These are phyloP conservation scores for Phasia obesa DNA, from an alignment of 2,888 invertebrate species.

Conservation along the genomic window DNA sequence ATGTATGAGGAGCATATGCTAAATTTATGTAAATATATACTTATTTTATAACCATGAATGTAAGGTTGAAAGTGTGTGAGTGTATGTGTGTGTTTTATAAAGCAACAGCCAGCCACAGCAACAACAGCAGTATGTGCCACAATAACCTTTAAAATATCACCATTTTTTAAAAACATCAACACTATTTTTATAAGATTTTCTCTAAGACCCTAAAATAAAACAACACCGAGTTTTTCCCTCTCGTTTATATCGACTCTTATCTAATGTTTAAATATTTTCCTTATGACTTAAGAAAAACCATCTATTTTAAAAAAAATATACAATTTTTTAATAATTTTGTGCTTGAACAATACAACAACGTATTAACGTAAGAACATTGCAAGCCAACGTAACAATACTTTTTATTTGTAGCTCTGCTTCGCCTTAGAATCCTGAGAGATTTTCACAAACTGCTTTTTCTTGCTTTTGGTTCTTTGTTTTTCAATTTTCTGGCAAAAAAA, in stretches of 20 bases:
- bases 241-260: slow-evolving; percentile 8
- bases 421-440: background rate
- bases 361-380: slow-evolving; percentile 14
- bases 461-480: slow-evolving; percentile 37
- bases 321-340: slow-evolving; percentile 53
- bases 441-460: background rate
- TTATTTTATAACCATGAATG: too few relatives aligned
- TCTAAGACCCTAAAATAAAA: background rate
- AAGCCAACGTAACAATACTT: slow-evolving; percentile 1
- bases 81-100: background rate
- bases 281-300: slow-evolving; percentile 48
- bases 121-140: slow-evolving; percentile 25
- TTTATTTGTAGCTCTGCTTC: slow-evolving; percentile 23
- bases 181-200: slow-evolving; percentile 50
- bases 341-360: slow-evolving; percentile 38
- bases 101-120: background rate
- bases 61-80: slow-evolving; percentile 10
- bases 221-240: background rate
- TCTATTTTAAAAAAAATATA: slow-evolving; percentile 16
- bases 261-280: slow-evolving; percentile 53
- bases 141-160: slow-evolving; percentile 69
- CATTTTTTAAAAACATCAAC: slow-evolving; percentile 68
- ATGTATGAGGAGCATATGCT: slow-evolving; percentile 43
- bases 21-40: slow-evolving; percentile 39
- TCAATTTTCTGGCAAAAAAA: slow-evolving; percentile 27